A percentile compares a stretch with the other conserved stretches of the same genome.
Evolutionary conservation across 2,113 vertebrate genomes (phyloP).

Genomic region (Speoplatyrhinus poulsoni): DNA sequence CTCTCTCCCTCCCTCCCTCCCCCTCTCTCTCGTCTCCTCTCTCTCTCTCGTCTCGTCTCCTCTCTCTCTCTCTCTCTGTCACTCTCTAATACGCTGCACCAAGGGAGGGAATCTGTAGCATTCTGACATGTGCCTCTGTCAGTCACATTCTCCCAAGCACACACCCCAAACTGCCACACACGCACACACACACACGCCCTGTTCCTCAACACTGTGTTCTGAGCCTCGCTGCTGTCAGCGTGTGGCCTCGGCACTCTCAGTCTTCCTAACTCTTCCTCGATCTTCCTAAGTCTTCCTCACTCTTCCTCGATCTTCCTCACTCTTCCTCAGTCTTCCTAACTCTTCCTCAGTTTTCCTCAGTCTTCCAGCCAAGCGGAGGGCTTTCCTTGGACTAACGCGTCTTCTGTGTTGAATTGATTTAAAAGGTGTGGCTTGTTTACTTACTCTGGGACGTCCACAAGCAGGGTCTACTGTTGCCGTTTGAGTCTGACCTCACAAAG

Average conservation of each 20-base stretch:
- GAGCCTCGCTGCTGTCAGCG: constrained; percentile 34
- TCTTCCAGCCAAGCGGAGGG: no score
- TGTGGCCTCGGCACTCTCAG: constrained; percentile 4
- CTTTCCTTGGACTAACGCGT: no score
- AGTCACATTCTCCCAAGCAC: constrained; percentile 61
- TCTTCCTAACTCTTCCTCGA: neutral
- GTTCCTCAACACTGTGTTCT: constrained; percentile 61
- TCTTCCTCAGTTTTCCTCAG: neutral
- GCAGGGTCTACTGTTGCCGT: no score
- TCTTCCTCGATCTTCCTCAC: neutral
- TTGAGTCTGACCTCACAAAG: constrained; percentile 14
- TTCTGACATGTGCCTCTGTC: constrained; percentile 77
- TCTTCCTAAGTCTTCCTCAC: no score
- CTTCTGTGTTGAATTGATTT: no score
- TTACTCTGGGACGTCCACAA: no score
- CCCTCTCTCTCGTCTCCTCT: neutral
- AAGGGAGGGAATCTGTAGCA: constrained; percentile 53
- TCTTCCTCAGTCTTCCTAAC: no score
- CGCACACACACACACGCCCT: constrained; percentile 23
- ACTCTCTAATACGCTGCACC: no score
- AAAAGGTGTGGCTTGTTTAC: no score
- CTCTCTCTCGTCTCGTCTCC: neutral
- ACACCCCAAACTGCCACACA: constrained; percentile 35
- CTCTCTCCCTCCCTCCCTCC: neutral
- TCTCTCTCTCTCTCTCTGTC: neutral